Conservation (phyloP, 2,888 invertebrate species). For the Carabus problematicus region DNA sequence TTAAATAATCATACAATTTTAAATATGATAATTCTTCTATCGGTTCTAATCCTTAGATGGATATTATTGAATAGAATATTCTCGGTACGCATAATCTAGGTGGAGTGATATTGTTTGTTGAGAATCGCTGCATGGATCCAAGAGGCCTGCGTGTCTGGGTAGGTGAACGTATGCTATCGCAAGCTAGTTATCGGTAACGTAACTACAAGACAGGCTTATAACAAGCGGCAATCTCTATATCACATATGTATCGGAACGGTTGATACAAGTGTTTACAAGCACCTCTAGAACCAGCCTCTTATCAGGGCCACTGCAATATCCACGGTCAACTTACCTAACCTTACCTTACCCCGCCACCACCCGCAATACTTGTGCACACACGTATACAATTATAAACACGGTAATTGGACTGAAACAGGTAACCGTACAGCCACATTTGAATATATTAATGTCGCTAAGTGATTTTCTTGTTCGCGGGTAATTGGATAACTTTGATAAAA, state of each 20-base stretch:
- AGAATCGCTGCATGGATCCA: no score
- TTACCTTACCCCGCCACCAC: not conserved
- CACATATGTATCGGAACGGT: not conserved
- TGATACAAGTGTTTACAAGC: constrained; percentile 13
- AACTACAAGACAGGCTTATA: constrained; percentile 16
- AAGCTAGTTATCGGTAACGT: constrained; percentile 17
- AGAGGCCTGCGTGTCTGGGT: not conserved
- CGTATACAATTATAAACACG: constrained; percentile 3
- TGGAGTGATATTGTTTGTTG: no score
- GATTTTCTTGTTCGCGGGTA: constrained; percentile 34
- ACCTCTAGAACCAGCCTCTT: not conserved
- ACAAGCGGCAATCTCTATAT: constrained; percentile 14
- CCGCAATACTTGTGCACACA: not conserved
- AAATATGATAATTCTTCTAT: no score
- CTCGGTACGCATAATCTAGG: no score
- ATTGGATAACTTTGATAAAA: constrained; percentile 28
- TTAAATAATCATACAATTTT: no score
- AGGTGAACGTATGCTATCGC: constrained; percentile 7
- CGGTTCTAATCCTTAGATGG: no score
- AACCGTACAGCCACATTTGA: constrained; percentile 20
- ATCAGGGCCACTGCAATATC: no score
- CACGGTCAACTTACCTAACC: not conserved
- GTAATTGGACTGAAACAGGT: constrained; percentile 1
- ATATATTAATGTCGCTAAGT: constrained; percentile 37
- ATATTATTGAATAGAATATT: no score